Evolutionary conservation across 2,113 vertebrate species (phyloP), one percentile per base, ranked within the genome.

Genomic region (Patagioenas fasciata): DNA sequence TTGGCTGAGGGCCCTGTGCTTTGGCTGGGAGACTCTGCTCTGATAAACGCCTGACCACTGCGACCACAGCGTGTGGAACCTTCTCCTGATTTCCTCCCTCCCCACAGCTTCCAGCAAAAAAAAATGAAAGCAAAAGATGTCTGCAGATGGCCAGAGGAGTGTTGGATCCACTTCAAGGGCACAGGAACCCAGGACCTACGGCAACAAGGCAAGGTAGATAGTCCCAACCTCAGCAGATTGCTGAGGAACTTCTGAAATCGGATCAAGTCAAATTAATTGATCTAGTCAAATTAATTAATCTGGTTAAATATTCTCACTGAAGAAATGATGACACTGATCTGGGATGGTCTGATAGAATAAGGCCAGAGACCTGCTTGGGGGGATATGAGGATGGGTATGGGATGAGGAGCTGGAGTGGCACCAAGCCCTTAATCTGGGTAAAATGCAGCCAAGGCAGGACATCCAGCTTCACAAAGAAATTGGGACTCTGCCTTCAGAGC

Each of bases 1-100:
- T 85, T 96, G 93, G 90, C 91, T 91, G 44, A 15, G n/a, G 40
- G 69, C 80, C 83, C 57, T 70, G 25, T 82, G 61, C 90, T 92
- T 91, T 86, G 80, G 62, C 86, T 84, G 78, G 75, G 54, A 69
- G 40, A 75, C 50, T 44, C 7, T 40, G 91, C 65, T 78, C 56
- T 51, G 28, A 69, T 69, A 42, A 89, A 13, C 0, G 1, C 71
- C 87, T 88, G 91, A 85, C 84, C 81, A 82, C 47, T 56, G 44
- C 11, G 50, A 61, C 89, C 73, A 56, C 88, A 93, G 53, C 36
- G 48, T 72, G 65, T 67, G 69, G 75, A 91, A 65, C 66, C 24
- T 92, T 80, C 72, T 91, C 60, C 12, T n/a, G 24, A 56, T 85
- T 85, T 66, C 11, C 6, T 3, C 36, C 1, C n/a, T 77, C 20